These are phyloP conservation scores for Colletes latitarsis DNA, from an alignment of 1,140 invertebrate species.

Conservation along the genomic window DNA sequence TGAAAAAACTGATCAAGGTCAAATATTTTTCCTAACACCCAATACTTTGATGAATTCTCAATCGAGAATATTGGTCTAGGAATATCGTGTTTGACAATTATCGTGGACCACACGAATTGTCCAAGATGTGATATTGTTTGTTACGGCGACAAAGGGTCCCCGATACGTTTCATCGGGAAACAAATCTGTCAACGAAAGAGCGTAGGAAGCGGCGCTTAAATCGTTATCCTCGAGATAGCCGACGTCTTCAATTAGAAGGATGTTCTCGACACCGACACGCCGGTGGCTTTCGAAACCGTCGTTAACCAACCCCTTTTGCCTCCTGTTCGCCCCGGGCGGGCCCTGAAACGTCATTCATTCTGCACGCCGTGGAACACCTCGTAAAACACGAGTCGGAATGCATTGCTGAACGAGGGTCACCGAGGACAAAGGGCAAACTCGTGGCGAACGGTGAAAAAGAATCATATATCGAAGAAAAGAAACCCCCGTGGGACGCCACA, in stretches of 20 bases:
- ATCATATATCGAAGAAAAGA: too few relatives aligned
- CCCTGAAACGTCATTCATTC: conserved; percentile 6
- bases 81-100: too few relatives aligned
- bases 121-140: too few relatives aligned
- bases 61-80: too few relatives aligned
- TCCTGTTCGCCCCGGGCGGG: neutral
- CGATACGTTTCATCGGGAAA: neutral
- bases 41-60: too few relatives aligned
- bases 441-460: too few relatives aligned
- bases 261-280: neutral
- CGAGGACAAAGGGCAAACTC: too few relatives aligned
- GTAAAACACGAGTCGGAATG: conserved; percentile 17
- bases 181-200: neutral
- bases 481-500: too few relatives aligned
- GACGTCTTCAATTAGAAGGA: conserved; percentile 22
- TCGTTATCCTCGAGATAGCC: conserved; percentile 9
- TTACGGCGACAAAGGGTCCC: too few relatives aligned
- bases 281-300: neutral
- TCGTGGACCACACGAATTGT: too few relatives aligned
- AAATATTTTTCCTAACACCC: too few relatives aligned
- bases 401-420: neutral
- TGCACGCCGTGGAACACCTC: conserved; percentile 8
- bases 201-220: neutral
- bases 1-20: too few relatives aligned
- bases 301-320: neutral